Evolutionary conservation across 2,797 vertebrate species (phyloP), one percentile per base, ranked within the genome.

Genomic region (Menidia menidia): DNA sequence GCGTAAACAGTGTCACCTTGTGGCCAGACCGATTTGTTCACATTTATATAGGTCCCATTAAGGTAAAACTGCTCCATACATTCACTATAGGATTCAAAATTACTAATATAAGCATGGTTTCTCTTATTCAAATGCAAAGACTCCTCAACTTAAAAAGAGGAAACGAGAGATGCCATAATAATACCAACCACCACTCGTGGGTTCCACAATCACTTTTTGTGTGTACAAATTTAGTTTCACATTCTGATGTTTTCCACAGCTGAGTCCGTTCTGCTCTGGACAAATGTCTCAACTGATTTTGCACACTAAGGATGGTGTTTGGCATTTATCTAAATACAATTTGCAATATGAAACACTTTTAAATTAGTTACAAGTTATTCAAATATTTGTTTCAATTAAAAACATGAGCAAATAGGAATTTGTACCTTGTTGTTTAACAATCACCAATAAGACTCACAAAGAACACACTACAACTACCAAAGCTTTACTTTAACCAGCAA

Each of bases 1-100:
- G 0, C 15, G 7, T 61, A 52, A 61, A 72, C 57, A 55, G 64
- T 57, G 73, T n/a, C 73, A 63, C 42, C 75, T 58, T 47, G 48
- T 78, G 80, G 69, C 57, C 51, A 35, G 4, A 44, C 3, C 31
- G 15, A 11, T 15, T 2, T 4, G 48, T 0, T 45, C 9, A 15
- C 0, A 47, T 16, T 7, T 42, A 35, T 0, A 12, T 0, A 45
- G 58, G 25, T 25, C 25, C 25, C 25, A 25, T 25, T 25, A 25
- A 25, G 25, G 1, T 25, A 25, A 25, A 1, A 25, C 25, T 25
- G 25, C 25, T 25, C 2, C 25, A 25, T 25, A 25, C 25, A 25
- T 25, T 25, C 25, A 1, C 25, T 43, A 2, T 6, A n/a, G 16
- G 6, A n/a, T 18, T 8, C 16, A 15, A 44, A 47, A 8, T 6